A percentile compares a stretch with the other conserved stretches of the same genome.
Evolutionary conservation across 2,797 vertebrate genomes (phyloP).

Genomic region (Peromyscus nudipes): DNA sequence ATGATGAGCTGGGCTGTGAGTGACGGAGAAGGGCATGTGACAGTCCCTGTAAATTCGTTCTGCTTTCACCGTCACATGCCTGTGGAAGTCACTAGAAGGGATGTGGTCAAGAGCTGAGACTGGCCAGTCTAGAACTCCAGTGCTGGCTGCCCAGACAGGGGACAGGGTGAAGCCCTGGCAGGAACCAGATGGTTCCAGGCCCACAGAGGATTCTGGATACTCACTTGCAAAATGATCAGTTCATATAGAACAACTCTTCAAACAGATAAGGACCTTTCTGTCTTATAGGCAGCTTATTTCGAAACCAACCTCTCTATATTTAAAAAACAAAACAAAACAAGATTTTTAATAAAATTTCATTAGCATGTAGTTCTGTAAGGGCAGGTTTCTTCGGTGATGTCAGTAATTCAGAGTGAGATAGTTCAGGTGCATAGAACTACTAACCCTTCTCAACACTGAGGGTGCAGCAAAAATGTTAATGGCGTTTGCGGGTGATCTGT

Average conservation of each 20-base stretch:
- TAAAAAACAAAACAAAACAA: not conserved
- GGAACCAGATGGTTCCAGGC: not conserved
- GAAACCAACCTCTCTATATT: not conserved
- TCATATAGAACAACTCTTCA: constrained; percentile 21
- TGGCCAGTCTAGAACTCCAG: not conserved
- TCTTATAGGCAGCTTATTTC: not conserved
- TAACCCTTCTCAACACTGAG: not conserved
- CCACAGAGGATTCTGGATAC: not conserved
- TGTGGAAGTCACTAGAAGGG: not conserved
- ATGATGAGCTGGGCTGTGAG: not conserved
- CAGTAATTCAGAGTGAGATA: constrained; percentile 10
- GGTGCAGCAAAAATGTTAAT: too few species aligned
- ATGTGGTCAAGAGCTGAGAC: not conserved
- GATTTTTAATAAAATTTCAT: constrained; percentile 17
- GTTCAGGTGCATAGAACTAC: not conserved
- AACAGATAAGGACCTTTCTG: not conserved
- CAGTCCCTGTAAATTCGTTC: not conserved
- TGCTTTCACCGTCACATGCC: not conserved
- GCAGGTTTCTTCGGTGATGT: not conserved
- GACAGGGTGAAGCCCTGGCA: not conserved
- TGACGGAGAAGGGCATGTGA: rapidly evolving
- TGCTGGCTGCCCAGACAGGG: not conserved
- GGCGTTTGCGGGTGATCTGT: not conserved
- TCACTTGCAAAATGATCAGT: not conserved
- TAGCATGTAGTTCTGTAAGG: not conserved